These are phyloP conservation scores for Trigoniulus corallinus DNA, from an alignment of 1,140 invertebrate species.

Conservation along the genomic window DNA sequence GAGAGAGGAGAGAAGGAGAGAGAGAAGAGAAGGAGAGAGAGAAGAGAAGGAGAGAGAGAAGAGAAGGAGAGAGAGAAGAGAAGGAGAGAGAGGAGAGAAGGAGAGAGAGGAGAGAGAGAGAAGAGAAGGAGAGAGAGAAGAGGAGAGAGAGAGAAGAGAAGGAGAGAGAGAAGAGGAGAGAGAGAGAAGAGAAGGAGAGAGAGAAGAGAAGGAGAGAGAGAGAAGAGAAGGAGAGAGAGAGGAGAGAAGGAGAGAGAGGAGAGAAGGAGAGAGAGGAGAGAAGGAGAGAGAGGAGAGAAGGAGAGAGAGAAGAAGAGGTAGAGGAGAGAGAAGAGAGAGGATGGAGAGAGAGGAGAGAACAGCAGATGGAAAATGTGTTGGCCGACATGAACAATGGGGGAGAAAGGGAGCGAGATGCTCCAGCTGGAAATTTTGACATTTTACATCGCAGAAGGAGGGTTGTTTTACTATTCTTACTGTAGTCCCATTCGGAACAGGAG, in stretches of 20 bases:
- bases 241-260: not conserved
- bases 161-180: not conserved
- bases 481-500: too few relatives aligned
- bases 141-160: too few relatives aligned
- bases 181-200: not conserved
- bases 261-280: slow-evolving; percentile 1
- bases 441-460: too few relatives aligned
- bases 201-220: slow-evolving; percentile 1
- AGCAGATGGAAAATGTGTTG: not conserved
- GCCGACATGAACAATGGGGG: too few relatives aligned
- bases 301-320: not conserved
- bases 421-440: too few relatives aligned
- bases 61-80: slow-evolving; percentile 6
- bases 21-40: slow-evolving; percentile 4
- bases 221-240: slow-evolving; percentile 3
- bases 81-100: slow-evolving; percentile 4
- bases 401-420: too few relatives aligned
- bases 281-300: slow-evolving; percentile 1
- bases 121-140: slow-evolving; percentile 3
- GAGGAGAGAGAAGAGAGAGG: not conserved
- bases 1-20: too few relatives aligned
- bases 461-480: too few relatives aligned
- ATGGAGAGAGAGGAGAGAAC: too few relatives aligned
- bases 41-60: slow-evolving; percentile 2
- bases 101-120: slow-evolving; percentile 8